A percentile compares a stretch with the other conserved stretches of the same genome.
phyloP scores from a whole-genome alignment of 2,797 vertebrate species.

The Periparus ater region DNA sequence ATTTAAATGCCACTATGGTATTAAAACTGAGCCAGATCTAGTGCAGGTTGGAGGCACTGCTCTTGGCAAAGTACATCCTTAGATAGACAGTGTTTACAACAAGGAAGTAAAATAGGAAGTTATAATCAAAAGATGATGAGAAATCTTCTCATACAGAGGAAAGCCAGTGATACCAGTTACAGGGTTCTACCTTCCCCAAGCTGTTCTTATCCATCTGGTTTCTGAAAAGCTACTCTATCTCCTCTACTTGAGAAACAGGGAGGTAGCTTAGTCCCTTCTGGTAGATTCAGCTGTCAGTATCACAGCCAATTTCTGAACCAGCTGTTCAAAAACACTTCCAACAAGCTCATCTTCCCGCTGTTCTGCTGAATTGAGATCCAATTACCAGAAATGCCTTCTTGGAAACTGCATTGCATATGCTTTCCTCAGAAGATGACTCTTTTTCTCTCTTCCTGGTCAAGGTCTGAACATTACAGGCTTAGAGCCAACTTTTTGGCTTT shows the following conservation, averaged over 20 bases:
- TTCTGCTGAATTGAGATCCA: slow-evolving; percentile 3
- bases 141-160: not conserved
- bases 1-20: not conserved
- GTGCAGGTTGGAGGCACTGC: not conserved
- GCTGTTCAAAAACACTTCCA: slow-evolving; percentile 39
- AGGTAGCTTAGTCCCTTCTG: slow-evolving; percentile 36
- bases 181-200: slow-evolving; percentile 21
- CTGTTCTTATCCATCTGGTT: slow-evolving; percentile 53
- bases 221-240: not conserved
- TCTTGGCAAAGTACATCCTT: not conserved
- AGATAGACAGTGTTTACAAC: slow-evolving; percentile 30
- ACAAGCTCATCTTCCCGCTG: slow-evolving; percentile 8
- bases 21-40: slow-evolving; percentile 14
- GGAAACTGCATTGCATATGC: not conserved
- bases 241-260: not conserved
- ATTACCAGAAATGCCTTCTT: slow-evolving; percentile 14
- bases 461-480: not conserved
- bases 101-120: slow-evolving; percentile 33
- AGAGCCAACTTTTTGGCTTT: not conserved
- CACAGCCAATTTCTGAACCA: slow-evolving; percentile 31
- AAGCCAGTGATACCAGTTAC: slow-evolving; percentile 1
- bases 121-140: slow-evolving; percentile 15
- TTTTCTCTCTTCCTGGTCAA: not conserved
- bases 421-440: not conserved
- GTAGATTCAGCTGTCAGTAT: slow-evolving; percentile 40